phyloP scores from a whole-genome alignment of 2,888 invertebrate genomes.

The Luperina nickerlii region DNA sequence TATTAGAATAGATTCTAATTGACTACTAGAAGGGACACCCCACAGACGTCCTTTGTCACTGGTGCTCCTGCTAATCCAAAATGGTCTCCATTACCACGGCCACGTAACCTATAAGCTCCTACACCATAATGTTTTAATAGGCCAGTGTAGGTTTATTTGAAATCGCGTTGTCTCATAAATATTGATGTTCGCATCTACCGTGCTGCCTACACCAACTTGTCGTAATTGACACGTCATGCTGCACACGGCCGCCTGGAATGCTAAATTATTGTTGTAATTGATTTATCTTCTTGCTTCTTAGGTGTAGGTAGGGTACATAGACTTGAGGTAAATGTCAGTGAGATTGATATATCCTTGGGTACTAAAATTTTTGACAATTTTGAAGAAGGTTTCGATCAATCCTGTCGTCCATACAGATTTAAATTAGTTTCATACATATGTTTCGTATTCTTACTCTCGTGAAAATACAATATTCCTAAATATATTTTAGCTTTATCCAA shows the following conservation, averaged over 20 bases:
- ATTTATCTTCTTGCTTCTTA: slow-evolving; percentile 35
- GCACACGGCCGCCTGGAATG: slow-evolving; percentile 52
- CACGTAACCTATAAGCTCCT: neutral
- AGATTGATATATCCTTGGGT: neutral
- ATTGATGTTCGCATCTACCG: slow-evolving; percentile 60
- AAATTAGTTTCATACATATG: neutral
- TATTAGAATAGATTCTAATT: too few relatives aligned
- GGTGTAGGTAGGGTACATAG: slow-evolving; percentile 16
- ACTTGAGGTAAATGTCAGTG: neutral
- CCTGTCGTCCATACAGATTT: neutral
- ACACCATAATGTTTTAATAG: slow-evolving; percentile 47
- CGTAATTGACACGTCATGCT: slow-evolving; percentile 60
- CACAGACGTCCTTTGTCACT: neutral
- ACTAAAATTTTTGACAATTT: too few relatives aligned
- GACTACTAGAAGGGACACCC: too few relatives aligned
- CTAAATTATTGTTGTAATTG: slow-evolving; percentile 56
- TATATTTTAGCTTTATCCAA: neutral
- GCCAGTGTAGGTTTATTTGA: slow-evolving; percentile 58
- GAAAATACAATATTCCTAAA: neutral
- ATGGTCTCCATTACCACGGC: neutral
- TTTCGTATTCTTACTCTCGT: neutral
- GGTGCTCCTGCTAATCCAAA: neutral
- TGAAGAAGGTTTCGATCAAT: neutral
- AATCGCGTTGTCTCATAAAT: slow-evolving; percentile 60
- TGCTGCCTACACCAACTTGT: slow-evolving; percentile 52